Base-by-base conservation (phyloP, 2,113 vertebrate genomes). In the Prunella fulvescens region DNA sequence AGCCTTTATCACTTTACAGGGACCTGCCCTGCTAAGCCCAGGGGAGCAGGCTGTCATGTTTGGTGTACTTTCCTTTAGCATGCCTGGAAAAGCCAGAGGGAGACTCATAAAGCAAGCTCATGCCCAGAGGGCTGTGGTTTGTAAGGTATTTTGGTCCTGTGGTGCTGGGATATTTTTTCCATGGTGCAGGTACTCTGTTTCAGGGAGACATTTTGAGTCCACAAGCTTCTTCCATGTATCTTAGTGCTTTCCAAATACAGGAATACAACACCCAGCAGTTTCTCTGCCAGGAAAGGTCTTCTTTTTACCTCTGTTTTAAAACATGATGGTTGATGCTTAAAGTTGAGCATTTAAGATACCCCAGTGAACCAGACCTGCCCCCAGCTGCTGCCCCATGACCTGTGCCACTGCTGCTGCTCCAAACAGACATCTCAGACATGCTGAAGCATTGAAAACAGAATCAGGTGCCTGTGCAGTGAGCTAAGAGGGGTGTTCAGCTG, bases 171-270 rank as follows among this genome's bases (percentile, higher is more conserved):
- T 29, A 64, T 56, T 88, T 78, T 76, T 61, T 60, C 20, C 42
- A 17, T 10, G 7, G 24, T n/a, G 24, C 29, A 69, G 10, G 19
- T 57, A 33, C 10, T 44, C 25, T 72, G 29, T 62, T 90, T 44
- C 45, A 54, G 58, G 28, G 20, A 61, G 2, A 15, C 40, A 31
- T 60, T 86, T 70, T 35, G 42, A 77, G 35, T 26, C 51, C 42
- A 35, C 0, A 0, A 26, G 11, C 7, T 73, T 29, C 40, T 65
- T 61, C 40, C 23, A 3, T 18, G 3, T 22, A 54, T 20, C 29
- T 76, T 40, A 33, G 22, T 37, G 18, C 31, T 90, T 88, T 61
- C 40, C 47, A 77, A 79, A 57, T 28, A 62, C 5, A 72, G 12
- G 9, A 81, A 35, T 13, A 50, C 11, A 90, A 28, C 33, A 66